These are phyloP conservation scores for Sarcophaga caerulescens DNA, from an alignment of 2,888 invertebrate species.

Conservation along the genomic window DNA sequence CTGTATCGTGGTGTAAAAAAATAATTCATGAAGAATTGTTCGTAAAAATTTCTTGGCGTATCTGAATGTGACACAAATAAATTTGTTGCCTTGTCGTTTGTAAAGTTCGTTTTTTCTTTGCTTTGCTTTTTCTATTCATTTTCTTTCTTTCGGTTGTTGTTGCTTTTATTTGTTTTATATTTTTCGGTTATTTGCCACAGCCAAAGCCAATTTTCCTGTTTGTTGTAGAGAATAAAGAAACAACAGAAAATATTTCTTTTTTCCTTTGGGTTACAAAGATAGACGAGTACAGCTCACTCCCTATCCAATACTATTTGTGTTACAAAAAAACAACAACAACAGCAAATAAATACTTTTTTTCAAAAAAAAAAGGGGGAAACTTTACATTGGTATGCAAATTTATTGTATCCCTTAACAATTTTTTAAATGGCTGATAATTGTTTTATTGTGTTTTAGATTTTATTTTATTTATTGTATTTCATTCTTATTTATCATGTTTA, in stretches of 20 bases:
- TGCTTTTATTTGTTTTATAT: not conserved
- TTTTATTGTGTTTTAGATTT: constrained; percentile 66
- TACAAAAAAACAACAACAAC: constrained; percentile 11
- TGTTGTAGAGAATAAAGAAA: constrained; percentile 2
- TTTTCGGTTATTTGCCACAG: constrained; percentile 54
- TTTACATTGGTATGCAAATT: constrained; percentile 76
- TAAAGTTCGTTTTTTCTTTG: constrained; percentile 10
- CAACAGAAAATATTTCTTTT: constrained; percentile 4
- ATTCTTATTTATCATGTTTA: constrained; percentile 43
- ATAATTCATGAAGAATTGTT: constrained; percentile 78
- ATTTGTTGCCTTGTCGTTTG: constrained; percentile 75
- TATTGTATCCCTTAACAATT: constrained; percentile 77
- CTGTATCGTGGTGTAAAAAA: constrained; percentile 48
- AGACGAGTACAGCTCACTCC: not conserved
- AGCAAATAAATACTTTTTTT: constrained; percentile 23
- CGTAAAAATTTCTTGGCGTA: constrained; percentile 74
- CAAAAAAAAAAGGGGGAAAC: not conserved
- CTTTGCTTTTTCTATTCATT: not conserved
- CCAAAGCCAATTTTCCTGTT: constrained; percentile 52
- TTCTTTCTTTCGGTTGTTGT: constrained; percentile 6
- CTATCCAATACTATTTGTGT: no score
- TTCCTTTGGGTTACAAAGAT: constrained; percentile 6
- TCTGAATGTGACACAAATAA: constrained; percentile 80
- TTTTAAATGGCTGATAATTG: constrained; percentile 68
- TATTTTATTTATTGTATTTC: constrained; percentile 48